These are phyloP conservation scores for Platyscapa corneri DNA, from an alignment of 1,140 invertebrate species.

Conservation along the genomic window DNA sequence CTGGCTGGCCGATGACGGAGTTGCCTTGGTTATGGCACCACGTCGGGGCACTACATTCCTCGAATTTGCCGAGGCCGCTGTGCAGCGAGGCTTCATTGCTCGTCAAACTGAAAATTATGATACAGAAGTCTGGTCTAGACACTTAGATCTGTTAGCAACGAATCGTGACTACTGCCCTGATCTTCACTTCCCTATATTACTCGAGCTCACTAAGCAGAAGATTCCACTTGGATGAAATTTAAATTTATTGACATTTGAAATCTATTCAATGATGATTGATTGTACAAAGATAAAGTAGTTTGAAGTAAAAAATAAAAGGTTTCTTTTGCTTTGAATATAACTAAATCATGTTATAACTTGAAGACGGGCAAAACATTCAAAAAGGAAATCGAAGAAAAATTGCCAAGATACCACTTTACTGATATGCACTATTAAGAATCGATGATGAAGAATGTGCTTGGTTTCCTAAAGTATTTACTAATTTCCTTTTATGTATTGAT, in stretches of 20 bases:
- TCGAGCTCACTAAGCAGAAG: constrained; percentile 74
- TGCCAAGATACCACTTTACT: not conserved
- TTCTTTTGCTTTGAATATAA: not conserved
- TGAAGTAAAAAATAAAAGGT: not conserved
- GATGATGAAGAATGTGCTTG: no score
- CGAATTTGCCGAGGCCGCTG: constrained; percentile 79
- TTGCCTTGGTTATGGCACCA: constrained; percentile 86
- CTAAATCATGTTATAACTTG: not conserved
- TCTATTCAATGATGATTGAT: not conserved
- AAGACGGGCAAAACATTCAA: not conserved
- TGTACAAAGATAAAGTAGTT: not conserved
- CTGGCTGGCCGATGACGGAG: constrained; percentile 79
- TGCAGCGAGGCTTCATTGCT: constrained; percentile 77
- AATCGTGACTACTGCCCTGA: constrained; percentile 80
- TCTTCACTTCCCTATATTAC: constrained; percentile 81
- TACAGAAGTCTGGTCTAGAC: constrained; percentile 79
- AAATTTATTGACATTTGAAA: not conserved
- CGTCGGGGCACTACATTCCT: constrained; percentile 82
- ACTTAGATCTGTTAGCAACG: constrained; percentile 76
- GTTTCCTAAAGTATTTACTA: no score
- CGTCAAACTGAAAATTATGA: constrained; percentile 78
- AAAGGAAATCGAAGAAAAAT: not conserved
- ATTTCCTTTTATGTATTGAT: no score
- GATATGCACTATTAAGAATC: not conserved
- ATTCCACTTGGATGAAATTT: constrained; percentile 64